Percentiles rank a stretch among this genome's conserved stretches.
Conservation (phyloP, 2,113 vertebrate genomes). For the Dryoscopus gambensis region DNA sequence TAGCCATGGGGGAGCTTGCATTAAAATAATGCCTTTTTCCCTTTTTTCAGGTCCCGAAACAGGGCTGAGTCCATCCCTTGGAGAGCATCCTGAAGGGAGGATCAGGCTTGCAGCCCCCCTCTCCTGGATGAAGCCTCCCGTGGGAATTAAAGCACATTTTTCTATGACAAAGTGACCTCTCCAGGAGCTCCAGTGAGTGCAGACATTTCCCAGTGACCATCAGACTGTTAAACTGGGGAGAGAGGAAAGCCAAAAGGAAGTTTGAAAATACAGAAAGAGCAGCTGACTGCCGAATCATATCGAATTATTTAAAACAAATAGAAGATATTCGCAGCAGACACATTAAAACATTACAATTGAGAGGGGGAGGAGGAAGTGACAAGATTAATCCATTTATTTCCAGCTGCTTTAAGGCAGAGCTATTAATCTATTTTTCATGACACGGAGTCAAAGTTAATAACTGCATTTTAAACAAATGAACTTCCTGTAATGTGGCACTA, state of each 20-base stretch:
- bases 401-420: background rate
- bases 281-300: background rate
- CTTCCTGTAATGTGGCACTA: background rate
- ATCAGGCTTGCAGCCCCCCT: accelerated
- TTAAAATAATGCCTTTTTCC: background rate
- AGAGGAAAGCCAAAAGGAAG: background rate
- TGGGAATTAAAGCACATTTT: background rate
- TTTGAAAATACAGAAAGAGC: background rate
- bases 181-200: accelerated
- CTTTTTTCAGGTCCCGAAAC: background rate
- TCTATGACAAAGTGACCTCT: background rate
- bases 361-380: background rate
- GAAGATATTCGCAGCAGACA: background rate
- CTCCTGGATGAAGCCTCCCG: background rate
- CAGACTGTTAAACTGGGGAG: background rate
- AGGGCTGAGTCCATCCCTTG: background rate
- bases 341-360: background rate
- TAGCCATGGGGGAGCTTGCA: background rate
- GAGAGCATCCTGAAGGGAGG: background rate
- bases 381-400: background rate
- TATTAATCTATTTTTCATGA: background rate
- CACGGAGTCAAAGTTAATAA: background rate
- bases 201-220: background rate
- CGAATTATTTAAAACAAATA: background rate
- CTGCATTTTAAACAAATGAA: background rate